phyloP scores from a whole-genome alignment of 2,797 vertebrate species.

The Oreortyx pictus region DNA sequence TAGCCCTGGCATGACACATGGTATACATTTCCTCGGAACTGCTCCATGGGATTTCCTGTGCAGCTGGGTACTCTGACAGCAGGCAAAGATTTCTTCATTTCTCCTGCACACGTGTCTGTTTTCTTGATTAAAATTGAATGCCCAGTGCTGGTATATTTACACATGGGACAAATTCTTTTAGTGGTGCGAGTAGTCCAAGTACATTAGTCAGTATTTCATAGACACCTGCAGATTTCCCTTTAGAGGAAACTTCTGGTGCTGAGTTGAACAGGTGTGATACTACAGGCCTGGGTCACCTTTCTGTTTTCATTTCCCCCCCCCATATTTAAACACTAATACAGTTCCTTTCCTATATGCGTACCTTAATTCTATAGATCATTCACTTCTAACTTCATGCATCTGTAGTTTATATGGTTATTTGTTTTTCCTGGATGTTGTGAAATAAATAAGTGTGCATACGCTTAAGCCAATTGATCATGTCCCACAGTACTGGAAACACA shows the following conservation, averaged over 20 bases:
- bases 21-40: neutral
- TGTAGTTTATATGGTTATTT: neutral
- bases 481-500: neutral
- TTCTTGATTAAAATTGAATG: neutral
- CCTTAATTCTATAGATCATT: neutral
- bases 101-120: accelerated
- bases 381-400: neutral
- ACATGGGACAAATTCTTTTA: neutral
- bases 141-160: neutral
- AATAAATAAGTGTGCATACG: neutral
- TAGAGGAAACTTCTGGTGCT: neutral
- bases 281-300: neutral
- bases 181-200: neutral
- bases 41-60: neutral
- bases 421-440: neutral
- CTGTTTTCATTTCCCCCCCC: neutral
- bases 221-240: neutral
- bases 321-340: neutral
- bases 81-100: neutral
- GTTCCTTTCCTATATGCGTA: neutral
- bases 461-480: neutral
- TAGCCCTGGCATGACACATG: neutral
- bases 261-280: neutral
- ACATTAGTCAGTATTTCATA: neutral
- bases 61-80: neutral